Evolutionary conservation across 2,797 vertebrate species (phyloP), one percentile per base, ranked within the genome.

Genomic region (Todus mexicanus): DNA sequence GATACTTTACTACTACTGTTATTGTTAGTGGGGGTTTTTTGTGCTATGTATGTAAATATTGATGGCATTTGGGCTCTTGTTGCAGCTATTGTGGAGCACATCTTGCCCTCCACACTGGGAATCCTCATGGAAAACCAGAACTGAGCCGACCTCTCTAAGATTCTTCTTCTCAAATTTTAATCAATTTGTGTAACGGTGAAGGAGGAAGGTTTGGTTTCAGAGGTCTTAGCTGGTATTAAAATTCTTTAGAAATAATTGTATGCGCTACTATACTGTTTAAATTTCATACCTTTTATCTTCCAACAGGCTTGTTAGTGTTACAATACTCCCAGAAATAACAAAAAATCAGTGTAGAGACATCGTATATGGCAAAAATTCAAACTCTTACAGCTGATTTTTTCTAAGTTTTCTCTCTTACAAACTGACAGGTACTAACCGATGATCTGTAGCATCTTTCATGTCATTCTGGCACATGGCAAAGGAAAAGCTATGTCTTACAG

Each of bases 21-120:
- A 6, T 26, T 40, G 33, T 27, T 65, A 64, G 21, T 20, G 11
- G 1, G 0, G 2, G 2, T 20, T 50, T 50, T 69, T 54, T 53
- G 47, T 8, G 77, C 31, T 57, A 0, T 6, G 4, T 23, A 15
- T 50, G 27, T 45, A 45, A 81, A 56, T 33, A 42, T 15, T 64
- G 48, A 64, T 81, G 82, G 33, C 0, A 0, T 29, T 22, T 31
- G 57, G 38, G 56, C 4, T 86, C 47, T 53, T 33, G 20, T 50
- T 77, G 47, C 43, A 68, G 22, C 45, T 27, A 19, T 15, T 15
- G 21, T 26, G 37, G 19, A 7, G 21, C 25, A 2, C 35, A 51
- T 10, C 0, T 2, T 70, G n/a, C 20, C 19, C 8, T 23, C 40
- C 2, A 0, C 42, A 17, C 8, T 19, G 50, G 18, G 51, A 77